These are phyloP conservation scores for Pseudonaja textilis DNA, from an alignment of 2,113 vertebrate species.

Conservation along the genomic window DNA sequence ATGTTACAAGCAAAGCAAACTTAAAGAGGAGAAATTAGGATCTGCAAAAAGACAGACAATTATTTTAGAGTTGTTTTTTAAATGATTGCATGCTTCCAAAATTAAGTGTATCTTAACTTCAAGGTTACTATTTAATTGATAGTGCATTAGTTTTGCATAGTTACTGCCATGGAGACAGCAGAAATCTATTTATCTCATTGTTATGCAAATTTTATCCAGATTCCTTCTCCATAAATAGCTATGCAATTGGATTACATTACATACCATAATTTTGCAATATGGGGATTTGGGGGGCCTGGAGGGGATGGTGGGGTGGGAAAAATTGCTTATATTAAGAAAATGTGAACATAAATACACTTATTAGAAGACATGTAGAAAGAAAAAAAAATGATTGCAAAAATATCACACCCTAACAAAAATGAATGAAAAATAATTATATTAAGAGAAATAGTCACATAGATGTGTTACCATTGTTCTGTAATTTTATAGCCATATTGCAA, in stretches of 20 bases:
- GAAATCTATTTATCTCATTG: neutral
- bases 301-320: neutral
- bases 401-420: neutral
- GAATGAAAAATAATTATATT: neutral
- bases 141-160: conserved; percentile 5
- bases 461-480: neutral
- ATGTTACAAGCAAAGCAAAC: neutral
- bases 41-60: neutral
- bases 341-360: neutral
- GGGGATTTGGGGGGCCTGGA: neutral
- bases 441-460: neutral
- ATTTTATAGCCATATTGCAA: neutral
- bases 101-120: neutral
- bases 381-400: neutral
- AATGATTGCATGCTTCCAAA: neutral
- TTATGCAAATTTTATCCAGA: neutral
- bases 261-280: neutral
- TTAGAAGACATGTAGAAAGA: neutral
- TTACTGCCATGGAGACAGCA: neutral
- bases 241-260: neutral
- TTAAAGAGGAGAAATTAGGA: neutral
- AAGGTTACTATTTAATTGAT: conserved; percentile 26
- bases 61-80: neutral
- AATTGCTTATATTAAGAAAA: neutral
- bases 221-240: neutral